These are phyloP conservation scores for Triplophysa siluroides DNA, from an alignment of 2,113 vertebrate species.

Conservation along the genomic window DNA sequence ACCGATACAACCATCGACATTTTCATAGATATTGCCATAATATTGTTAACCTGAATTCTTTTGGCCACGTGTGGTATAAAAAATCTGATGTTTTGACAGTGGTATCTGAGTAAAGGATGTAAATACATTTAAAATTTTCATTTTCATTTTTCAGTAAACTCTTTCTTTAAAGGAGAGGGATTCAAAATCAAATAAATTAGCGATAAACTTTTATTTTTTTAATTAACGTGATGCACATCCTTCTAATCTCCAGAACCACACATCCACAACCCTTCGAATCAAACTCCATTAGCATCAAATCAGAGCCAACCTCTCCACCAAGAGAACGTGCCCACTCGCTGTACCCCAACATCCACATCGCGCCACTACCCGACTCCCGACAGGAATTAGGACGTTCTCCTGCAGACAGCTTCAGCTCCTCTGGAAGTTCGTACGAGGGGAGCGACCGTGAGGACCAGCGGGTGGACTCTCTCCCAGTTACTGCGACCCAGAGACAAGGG, in stretches of 20 bases:
- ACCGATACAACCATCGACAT: too few species aligned
- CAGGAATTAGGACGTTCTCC: slow-evolving; percentile 89
- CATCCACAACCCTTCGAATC: slow-evolving; percentile 83
- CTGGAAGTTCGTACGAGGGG: slow-evolving; percentile 91
- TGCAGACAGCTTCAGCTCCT: slow-evolving; percentile 89
- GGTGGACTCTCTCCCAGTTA: slow-evolving; percentile 80
- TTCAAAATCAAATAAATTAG: too few species aligned
- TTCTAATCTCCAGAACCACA: slow-evolving; percentile 71
- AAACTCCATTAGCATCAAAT: slow-evolving; percentile 90
- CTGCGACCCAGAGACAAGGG: slow-evolving; percentile 73
- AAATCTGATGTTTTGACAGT: too few species aligned
- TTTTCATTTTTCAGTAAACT: too few species aligned
- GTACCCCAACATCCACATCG: slow-evolving; percentile 71
- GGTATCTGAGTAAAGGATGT: too few species aligned
- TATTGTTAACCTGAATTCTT: too few species aligned
- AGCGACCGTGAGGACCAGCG: slow-evolving; percentile 85
- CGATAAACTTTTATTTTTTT: too few species aligned
- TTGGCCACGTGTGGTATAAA: too few species aligned
- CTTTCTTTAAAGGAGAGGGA: too few species aligned
- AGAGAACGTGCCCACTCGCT: slow-evolving; percentile 74
- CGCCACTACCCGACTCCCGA: slow-evolving; percentile 64
- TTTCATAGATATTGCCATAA: too few species aligned
- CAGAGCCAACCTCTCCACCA: slow-evolving; percentile 91
- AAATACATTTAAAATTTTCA: too few species aligned
- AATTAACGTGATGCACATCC: background rate